Base-by-base conservation (phyloP, 2,113 vertebrate species). In the Xenopus tropicalis region DNA sequence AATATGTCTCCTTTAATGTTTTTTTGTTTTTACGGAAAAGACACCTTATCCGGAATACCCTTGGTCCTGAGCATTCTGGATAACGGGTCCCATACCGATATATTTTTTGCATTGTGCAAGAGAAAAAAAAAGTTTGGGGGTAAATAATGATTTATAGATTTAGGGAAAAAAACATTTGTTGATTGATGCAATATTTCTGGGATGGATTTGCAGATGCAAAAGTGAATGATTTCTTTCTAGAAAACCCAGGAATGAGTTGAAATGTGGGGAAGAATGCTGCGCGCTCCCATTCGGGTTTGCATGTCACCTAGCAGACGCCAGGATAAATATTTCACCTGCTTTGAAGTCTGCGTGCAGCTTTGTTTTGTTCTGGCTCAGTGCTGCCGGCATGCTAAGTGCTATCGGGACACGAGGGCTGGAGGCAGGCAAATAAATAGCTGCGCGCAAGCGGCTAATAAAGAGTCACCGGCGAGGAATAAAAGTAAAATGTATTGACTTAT, bases 321-420 rank as follows among this genome's bases (percentile, higher is more conserved):
- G 86, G 79, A 74, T 83, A 84, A 85, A 81, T 82, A 37, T 76
- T 77, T 86, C 79, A 70, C 72, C 70, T 70, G 85, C 92, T 94
- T 93, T 87, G 88, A 91, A 91, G 89, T 91, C 86, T 85, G 85
- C 81, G 69, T 74, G 72, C 80, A 83, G 82, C 77, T 88, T 88
- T 90, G 89, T 91, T 91, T 89, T 88, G 86, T 88, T 90, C 90
- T 86, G 86, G 91, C 92, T 92, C 86, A 86, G 80, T 84, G 85
- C 79, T 85, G 84, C 87, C 81, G 83, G 83, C 85, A 88, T 86
- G 85, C 87, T 86, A 86, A 91, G 83, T 83, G 74, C 78, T 79
- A 79, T 80, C 71, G 63, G 80, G 84, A 80, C 80, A 70, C 69
- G 9, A 74, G 51, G 80, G 79, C 72, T 79, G 68, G 74, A 21